A percentile compares a stretch with the other conserved stretches of the same genome.
Evolutionary conservation across 2,113 vertebrate genomes (phyloP).

Genomic region (Podilymbus podiceps): DNA sequence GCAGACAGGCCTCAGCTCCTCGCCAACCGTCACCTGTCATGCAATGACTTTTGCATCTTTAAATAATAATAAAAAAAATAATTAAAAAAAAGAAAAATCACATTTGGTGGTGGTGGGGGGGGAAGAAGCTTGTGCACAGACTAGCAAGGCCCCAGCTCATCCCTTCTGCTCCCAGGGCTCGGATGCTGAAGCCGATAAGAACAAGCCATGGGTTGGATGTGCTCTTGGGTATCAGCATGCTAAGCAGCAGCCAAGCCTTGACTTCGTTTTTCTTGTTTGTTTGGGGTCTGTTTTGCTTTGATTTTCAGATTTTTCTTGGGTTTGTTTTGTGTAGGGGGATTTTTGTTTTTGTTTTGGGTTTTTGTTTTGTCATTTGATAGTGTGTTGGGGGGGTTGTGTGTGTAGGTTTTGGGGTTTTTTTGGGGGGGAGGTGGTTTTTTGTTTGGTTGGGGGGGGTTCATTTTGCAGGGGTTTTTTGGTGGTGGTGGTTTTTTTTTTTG

Average conservation of each 20-base stretch:
- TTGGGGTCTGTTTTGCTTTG: too few species aligned
- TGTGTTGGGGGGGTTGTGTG: too few species aligned
- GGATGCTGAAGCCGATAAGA: constrained; percentile 23
- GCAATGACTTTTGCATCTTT: constrained; percentile 38
- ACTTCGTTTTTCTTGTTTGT: neutral
- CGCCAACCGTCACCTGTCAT: constrained; percentile 41
- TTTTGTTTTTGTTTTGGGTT: neutral
- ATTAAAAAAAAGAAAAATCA: neutral
- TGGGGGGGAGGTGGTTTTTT: too few species aligned
- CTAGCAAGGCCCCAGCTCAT: neutral
- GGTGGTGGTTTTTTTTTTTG: neutral
- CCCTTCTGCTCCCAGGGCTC: neutral
- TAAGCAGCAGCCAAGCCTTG: neutral
- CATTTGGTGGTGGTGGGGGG: neutral
- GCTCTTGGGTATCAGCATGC: neutral
- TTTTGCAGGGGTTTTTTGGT: neutral
- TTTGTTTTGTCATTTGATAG: too few species aligned
- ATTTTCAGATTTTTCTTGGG: too few species aligned
- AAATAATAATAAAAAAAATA: too few species aligned
- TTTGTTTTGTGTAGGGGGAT: too few species aligned
- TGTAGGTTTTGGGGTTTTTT: too few species aligned
- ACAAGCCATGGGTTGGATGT: neutral
- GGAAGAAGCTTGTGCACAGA: neutral
- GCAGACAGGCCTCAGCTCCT: constrained; percentile 27
- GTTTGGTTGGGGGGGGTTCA: too few species aligned